Base-by-base conservation (phyloP, 2,888 invertebrate species). In the Pyralis farinalis region DNA sequence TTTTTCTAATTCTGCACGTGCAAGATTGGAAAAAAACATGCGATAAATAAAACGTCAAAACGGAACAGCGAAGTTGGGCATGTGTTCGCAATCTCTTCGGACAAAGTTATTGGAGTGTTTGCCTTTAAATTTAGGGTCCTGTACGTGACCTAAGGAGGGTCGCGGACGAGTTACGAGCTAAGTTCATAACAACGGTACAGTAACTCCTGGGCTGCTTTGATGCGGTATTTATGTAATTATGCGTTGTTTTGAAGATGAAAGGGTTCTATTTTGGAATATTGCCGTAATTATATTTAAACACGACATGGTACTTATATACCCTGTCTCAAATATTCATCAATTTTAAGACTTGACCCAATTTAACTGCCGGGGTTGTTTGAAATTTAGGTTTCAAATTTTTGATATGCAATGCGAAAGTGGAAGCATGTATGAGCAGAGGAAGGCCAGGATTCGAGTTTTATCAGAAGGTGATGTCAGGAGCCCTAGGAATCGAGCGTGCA, bases 71-170 rank as follows among this genome's bases (percentile, higher is more conserved):
- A 32, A 40, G 37, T 37, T 42, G 7, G 27, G 42, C 31, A 44
- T 55, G 37, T 56, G 47, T 31, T 41, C 34, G 30, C 45, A 36
- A 47, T 55, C 67, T 69, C 64, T 75, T 68, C 62, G 62, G n/a
- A 55, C 57, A 55, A 70, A 80, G 64, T 76, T 80, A 78, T 76
- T 65, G 63, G 68, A 71, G 71, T 79, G 79, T 82, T 82, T 80
- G 78, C 78, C 78, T 76, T 78, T 78, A 80, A 81, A 82, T 81
- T 80, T 80, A 76, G 79, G 76, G 69, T 68, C 63, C 64, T 61
- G 72, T 73, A 80, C 82, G 80, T 83, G 81, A 83, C 78, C 81
- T 77, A 66, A 56, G 71, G 69, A 50, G 68, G 71, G 62, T 58
- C 60, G 63, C n/a, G n/a, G n/a, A 61, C 62, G 68, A 82, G 65